These are phyloP conservation scores for Anoplopoma fimbria DNA, from an alignment of 2,113 vertebrate species.

Conservation along the genomic window DNA sequence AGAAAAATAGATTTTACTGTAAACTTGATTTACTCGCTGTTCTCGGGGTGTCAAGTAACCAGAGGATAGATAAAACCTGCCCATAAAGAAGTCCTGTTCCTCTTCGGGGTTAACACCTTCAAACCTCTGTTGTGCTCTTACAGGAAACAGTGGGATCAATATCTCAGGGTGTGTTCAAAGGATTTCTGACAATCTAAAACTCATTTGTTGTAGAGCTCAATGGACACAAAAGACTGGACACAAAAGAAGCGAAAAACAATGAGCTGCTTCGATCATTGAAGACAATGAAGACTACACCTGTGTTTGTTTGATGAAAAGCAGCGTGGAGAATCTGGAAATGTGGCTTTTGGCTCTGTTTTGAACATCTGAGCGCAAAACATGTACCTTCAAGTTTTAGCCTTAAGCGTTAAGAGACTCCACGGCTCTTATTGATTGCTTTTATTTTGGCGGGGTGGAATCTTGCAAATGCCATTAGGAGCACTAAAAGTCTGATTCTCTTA, in stretches of 20 bases:
- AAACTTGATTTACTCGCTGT: conserved; percentile 68
- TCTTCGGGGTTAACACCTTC: conserved; percentile 61
- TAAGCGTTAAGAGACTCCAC: too few species aligned
- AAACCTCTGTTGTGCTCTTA: conserved; percentile 36
- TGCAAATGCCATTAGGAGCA: too few species aligned
- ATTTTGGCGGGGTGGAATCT: neutral
- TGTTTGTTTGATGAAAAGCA: conserved; percentile 1
- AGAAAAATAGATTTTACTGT: conserved; percentile 74
- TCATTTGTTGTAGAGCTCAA: conserved; percentile 46
- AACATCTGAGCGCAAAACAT: neutral
- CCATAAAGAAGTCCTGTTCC: conserved; percentile 65
- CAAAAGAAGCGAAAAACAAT: conserved; percentile 45
- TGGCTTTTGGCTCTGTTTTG: neutral
- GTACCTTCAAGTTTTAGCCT: neutral
- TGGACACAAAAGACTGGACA: conserved; percentile 5
- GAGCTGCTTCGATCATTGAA: neutral
- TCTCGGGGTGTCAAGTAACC: conserved; percentile 67
- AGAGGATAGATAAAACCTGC: conserved; percentile 61
- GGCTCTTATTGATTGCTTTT: too few species aligned
- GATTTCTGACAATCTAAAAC: conserved; percentile 54
- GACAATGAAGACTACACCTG: conserved; percentile 12
- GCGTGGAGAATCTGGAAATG: neutral
- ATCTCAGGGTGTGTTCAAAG: conserved; percentile 59
- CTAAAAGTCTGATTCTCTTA: too few species aligned
- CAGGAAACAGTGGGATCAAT: conserved; percentile 73